phyloP scores from a whole-genome alignment of 2,888 invertebrate species.

The Caenorhabditis sp. region DNA sequence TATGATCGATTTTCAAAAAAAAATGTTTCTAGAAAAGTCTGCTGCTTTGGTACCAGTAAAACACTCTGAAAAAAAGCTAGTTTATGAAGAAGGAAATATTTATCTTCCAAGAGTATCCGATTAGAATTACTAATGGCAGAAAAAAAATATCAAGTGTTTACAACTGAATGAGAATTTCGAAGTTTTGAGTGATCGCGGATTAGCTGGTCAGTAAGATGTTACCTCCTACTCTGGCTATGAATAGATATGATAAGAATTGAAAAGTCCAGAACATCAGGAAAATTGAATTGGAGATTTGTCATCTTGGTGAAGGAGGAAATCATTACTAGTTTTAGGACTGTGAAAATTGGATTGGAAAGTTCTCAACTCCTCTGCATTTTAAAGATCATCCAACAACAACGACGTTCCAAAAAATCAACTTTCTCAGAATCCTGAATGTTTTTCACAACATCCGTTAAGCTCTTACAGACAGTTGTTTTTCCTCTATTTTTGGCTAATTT shows the following conservation, averaged over 20 bases:
- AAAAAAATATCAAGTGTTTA: slow-evolving; percentile 14
- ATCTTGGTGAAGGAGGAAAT: no score
- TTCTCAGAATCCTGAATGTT: neutral
- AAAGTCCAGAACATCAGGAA: neutral
- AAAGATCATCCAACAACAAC: neutral
- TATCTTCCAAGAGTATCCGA: slow-evolving; percentile 13
- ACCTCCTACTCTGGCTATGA: neutral
- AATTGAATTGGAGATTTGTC: neutral
- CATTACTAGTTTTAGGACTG: no score
- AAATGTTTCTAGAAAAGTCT: no score
- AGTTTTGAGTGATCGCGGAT: slow-evolving; percentile 9
- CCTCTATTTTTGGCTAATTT: neutral
- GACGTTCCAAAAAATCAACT: neutral
- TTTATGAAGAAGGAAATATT: neutral
- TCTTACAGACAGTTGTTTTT: slow-evolving; percentile 15
- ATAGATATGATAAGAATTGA: neutral
- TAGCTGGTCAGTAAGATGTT: no score
- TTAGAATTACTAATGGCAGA: slow-evolving; percentile 22
- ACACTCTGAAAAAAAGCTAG: neutral
- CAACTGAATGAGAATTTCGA: neutral
- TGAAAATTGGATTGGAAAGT: no score
- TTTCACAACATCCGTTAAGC: neutral
- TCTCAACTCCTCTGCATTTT: neutral
- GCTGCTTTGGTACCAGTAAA: neutral
- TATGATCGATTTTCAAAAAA: no score